Evolutionary conservation across 2,888 invertebrate genomes (phyloP).

Genomic region (Brachyptera risi): DNA sequence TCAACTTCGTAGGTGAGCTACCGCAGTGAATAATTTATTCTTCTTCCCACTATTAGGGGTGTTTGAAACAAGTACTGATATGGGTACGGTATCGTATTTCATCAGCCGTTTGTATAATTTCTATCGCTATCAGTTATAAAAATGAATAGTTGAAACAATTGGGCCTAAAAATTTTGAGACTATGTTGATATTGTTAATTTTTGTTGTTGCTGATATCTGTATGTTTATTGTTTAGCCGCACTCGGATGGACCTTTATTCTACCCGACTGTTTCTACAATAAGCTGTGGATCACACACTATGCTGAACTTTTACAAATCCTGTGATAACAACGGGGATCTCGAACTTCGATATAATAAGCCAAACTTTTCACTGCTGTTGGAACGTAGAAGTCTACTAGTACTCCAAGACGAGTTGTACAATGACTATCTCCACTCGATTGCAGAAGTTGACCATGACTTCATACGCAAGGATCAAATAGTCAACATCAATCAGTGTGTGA

Average conservation of each 20-base stretch:
- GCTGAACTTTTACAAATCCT: conserved; percentile 69
- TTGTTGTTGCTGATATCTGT: too few species aligned
- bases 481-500: conserved; percentile 62
- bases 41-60: too few species aligned
- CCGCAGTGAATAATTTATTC: too few species aligned
- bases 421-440: conserved; percentile 82
- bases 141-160: too few species aligned
- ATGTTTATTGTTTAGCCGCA: conserved; percentile 61
- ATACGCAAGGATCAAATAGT: conserved; percentile 51
- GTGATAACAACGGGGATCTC: conserved; percentile 26
- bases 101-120: too few species aligned
- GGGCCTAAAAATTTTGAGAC: too few species aligned
- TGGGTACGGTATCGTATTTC: too few species aligned
- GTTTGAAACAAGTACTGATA: too few species aligned
- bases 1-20: too few species aligned
- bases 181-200: too few species aligned
- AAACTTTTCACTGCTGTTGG: conserved; percentile 73
- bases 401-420: conserved; percentile 79
- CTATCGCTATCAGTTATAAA: too few species aligned
- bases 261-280: conserved; percentile 88
- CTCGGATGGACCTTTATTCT: conserved; percentile 91
- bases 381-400: conserved; percentile 83
- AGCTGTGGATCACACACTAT: conserved; percentile 86
- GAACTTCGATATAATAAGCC: neutral
- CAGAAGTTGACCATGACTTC: conserved; percentile 62